Base-by-base conservation (phyloP, 1,140 invertebrate genomes). In the Bicyclus anynana region DNA sequence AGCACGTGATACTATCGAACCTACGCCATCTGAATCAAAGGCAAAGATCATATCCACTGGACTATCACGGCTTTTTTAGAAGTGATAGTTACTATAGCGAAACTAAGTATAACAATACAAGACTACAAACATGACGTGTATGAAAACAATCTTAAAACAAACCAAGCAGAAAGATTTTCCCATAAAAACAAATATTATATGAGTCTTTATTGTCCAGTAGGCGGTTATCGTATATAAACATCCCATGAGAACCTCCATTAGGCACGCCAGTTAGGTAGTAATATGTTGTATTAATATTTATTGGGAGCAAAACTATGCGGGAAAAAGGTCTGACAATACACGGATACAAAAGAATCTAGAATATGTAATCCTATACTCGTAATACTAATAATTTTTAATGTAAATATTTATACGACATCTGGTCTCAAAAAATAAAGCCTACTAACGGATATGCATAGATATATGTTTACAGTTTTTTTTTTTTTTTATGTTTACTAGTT, bases 231-330 rank as follows among this genome's bases (percentile, higher is more conserved):
- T 26, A 40, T 26, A 26, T 40, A 17, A 53, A 29, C 14, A 53
- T 53, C 20, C 23, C 16, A 52, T 26, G 27, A 40, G 38, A 44
- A 44, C 13, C 18, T 29, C 51, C 38, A 42, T 42, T 23, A 53
- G 35, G 12, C 21, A 53, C 38, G 17, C 50, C 37, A 53, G 37
- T 53, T 38, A 20, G 4, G 21, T 53, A 6, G 21, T 29, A 53
- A 44, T 44, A 23, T n/a, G 14, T 6, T 29, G 21, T 44, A 40
- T 38, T 18, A 26, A 18, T 44, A 44, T 44, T 42, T 53, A 27
- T 42, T 9, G 18, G 18, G 20, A 9, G 40, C 40, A 20, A 20
- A 38, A 44, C 20, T 3, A 44, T 17, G 17, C 10, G 10, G 20
- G 40, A 18, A 44, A 20, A 44, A 9, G 17, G 7, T 10, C 3